These are phyloP conservation scores for Hemiprocne comata DNA, from an alignment of 2,113 vertebrate genomes.

Conservation along the genomic window DNA sequence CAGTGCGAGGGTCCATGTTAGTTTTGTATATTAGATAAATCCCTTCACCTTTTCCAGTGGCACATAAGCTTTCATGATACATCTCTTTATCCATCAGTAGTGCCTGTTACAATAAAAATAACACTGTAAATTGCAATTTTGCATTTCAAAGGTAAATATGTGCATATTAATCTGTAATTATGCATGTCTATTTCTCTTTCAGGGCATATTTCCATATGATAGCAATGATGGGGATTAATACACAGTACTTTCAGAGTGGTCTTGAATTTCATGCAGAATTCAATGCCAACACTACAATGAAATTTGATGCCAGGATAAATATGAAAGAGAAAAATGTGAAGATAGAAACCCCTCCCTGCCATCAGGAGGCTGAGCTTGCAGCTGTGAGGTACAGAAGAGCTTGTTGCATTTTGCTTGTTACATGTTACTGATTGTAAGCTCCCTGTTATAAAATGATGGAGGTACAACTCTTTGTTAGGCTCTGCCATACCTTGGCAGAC, in stretches of 20 bases:
- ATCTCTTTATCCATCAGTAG: neutral
- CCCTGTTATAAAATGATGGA: neutral
- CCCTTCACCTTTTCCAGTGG: neutral
- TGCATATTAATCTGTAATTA: neutral
- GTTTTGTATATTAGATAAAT: neutral
- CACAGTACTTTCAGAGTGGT: conserved; percentile 77
- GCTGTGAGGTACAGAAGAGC: conserved; percentile 69
- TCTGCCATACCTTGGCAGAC: neutral
- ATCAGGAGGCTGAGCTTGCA: conserved; percentile 69
- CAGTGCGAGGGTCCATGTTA: neutral
- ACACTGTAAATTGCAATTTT: neutral
- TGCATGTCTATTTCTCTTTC: neutral
- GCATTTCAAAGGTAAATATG: neutral
- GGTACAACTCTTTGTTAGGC: neutral
- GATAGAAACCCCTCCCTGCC: conserved; percentile 74
- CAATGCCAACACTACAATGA: conserved; percentile 63
- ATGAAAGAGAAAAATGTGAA: conserved; percentile 77
- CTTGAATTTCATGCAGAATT: conserved; percentile 74
- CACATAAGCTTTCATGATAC: neutral
- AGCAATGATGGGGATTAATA: conserved; percentile 84
- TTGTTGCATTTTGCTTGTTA: neutral
- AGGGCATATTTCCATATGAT: conserved; percentile 74
- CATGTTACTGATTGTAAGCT: neutral
- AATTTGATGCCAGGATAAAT: conserved; percentile 74
- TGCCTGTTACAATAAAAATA: neutral